Percentiles rank a stretch among this genome's conserved stretches.
phyloP scores from a whole-genome alignment of 2,113 vertebrate genomes.

The Melanerpes formicivorus region DNA sequence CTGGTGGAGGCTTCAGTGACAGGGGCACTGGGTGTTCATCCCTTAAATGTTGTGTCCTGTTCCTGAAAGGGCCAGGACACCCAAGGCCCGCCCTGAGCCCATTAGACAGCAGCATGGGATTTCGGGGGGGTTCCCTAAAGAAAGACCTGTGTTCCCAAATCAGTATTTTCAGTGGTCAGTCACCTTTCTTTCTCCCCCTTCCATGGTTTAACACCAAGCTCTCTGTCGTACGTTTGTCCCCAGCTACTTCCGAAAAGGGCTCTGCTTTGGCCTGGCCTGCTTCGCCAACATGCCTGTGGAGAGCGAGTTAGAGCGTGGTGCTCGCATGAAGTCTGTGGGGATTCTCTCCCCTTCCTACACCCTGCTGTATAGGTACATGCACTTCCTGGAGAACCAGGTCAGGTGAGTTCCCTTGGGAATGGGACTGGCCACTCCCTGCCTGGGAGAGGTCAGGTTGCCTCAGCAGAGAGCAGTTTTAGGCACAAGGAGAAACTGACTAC shows the following conservation, averaged over 20 bases:
- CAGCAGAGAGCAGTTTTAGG: background rate
- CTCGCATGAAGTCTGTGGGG: conserved; percentile 97
- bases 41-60: background rate
- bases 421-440: background rate
- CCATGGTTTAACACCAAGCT: background rate
- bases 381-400: conserved; percentile 98
- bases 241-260: conserved; percentile 96
- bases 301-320: conserved; percentile 93
- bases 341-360: conserved; percentile 97
- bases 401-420: conserved; percentile 78
- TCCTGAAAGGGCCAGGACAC: background rate
- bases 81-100: background rate
- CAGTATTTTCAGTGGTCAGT: background rate
- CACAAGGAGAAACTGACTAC: background rate
- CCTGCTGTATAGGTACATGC: conserved; percentile 96
- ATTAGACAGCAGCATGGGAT: background rate
- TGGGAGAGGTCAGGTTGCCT: background rate
- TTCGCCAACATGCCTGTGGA: conserved; percentile 99
- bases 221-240: background rate
- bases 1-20: background rate
- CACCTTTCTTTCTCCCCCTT: background rate
- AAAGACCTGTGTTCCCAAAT: background rate
- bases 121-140: background rate
- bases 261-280: conserved; percentile 95
- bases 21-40: background rate